Base-by-base conservation (phyloP, 2,113 vertebrate species). In the Poeciliopsis retropinna region DNA sequence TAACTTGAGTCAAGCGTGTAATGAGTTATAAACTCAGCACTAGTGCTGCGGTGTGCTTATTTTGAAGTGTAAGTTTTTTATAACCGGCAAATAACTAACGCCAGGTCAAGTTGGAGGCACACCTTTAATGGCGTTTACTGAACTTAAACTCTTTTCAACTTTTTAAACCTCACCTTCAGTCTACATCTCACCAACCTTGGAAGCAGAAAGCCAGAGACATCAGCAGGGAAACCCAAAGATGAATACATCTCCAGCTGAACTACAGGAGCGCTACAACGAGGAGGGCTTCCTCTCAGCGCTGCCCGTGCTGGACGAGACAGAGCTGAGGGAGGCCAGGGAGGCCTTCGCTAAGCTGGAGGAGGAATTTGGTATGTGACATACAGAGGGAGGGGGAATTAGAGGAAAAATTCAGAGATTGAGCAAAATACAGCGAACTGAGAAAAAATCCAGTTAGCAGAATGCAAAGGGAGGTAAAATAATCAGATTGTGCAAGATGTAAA, bases 301-400 rank as follows among this genome's bases (percentile, higher is more conserved):
- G 66, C 77, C 92, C 7, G 85, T 95, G 19, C 66, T 95, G 72
- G 87, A 73, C 17, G 70, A 89, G 27, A 64, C 73, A 0, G 92
- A 95, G 87, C 90, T 95, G n/a, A 81, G 69, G 64, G 75, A 92
- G 8, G 89, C 92, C 66, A 91, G 67, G 41, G 77, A 71, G 1
- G 92, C 91, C 34, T 94, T 94, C 67, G 78, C 80, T 57, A 76
- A 91, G 64, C 86, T 95, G 78, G 94, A 96, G 89, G 76, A 82
- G n/a, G 84, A 94, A 72, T 94, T 95, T 72, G 93, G 94, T 96
- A 77, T 93, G 92, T 29, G 13, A 4, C 34, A 78, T 28, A 32
- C 39, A n/a, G 9, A 28, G 34, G 28, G 17, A n/a, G 19, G 29
- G 6, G 2, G 11, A 51, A 4, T 15, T n/a, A 34, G 19, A 15